Evolutionary conservation across 2,113 vertebrate species (phyloP).

Genomic region (Psammodynastes pulverulentus): DNA sequence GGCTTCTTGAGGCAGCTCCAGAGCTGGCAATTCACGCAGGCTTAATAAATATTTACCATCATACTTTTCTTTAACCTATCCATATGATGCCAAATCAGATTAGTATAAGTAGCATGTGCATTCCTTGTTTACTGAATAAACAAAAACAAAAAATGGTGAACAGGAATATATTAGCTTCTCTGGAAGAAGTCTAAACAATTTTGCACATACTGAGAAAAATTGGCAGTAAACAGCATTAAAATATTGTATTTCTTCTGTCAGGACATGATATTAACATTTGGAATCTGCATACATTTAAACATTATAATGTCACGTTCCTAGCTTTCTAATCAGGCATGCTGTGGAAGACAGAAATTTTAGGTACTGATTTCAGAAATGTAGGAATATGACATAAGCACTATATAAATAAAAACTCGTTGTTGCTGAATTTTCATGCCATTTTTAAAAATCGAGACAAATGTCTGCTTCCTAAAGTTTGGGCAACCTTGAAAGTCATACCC

Average conservation of each 20-base stretch:
- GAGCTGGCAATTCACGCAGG: background rate
- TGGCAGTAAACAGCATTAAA: background rate
- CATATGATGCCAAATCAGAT: background rate
- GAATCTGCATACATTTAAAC: background rate
- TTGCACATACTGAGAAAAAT: background rate
- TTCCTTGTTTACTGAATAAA: background rate
- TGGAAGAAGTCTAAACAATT: background rate
- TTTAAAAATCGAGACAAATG: background rate
- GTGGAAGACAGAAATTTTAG: background rate
- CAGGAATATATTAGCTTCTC: background rate
- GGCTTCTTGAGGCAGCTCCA: background rate
- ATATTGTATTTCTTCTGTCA: background rate
- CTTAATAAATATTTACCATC: background rate
- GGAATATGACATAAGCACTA: background rate
- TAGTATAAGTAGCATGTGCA: background rate
- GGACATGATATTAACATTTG: background rate
- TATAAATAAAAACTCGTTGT: background rate
- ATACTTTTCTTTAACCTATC: background rate
- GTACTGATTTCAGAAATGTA: background rate
- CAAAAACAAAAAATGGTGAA: background rate
- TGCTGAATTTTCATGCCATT: background rate
- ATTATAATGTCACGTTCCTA: background rate
- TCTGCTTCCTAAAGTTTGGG: background rate
- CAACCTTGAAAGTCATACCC: background rate
- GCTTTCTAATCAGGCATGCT: background rate